Evolutionary conservation across 2,113 vertebrate genomes (phyloP).

Genomic region (Phycodurus eques): DNA sequence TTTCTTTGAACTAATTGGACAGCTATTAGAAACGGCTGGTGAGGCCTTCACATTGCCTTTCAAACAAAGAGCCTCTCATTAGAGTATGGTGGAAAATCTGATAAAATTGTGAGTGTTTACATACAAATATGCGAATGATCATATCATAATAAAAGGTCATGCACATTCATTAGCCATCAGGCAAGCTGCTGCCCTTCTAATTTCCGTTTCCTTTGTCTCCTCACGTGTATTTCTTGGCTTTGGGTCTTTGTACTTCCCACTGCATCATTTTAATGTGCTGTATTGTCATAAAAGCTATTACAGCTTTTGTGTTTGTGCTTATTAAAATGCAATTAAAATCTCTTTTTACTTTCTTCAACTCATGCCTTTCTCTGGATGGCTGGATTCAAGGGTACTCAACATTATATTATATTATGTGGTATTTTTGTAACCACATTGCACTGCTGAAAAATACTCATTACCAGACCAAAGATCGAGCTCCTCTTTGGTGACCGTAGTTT

Average conservation of each 20-base stretch:
- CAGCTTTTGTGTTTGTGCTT: background rate
- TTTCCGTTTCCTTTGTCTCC: constrained; percentile 1
- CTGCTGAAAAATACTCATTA: constrained; percentile 48
- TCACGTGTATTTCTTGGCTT: background rate
- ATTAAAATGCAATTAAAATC: background rate
- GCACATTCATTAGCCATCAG: constrained; percentile 35
- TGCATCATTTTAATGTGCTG: constrained; percentile 8
- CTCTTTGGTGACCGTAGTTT: constrained; percentile 26
- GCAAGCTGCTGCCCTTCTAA: constrained; percentile 11
- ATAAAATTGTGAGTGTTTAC: constrained; percentile 24
- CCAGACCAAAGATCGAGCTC: constrained; percentile 4
- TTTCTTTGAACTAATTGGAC: background rate
- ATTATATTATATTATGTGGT: constrained; percentile 52
- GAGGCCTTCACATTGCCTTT: background rate
- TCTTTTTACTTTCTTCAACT: background rate
- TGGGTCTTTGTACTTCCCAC: background rate
- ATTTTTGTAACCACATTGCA: constrained; percentile 62
- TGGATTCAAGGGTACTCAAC: constrained; percentile 31
- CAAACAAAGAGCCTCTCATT: background rate
- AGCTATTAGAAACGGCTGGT: background rate
- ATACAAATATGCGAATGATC: constrained; percentile 33
- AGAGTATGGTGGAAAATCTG: background rate
- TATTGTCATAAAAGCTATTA: constrained; percentile 3
- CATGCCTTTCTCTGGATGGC: constrained; percentile 10
- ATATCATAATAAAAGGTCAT: constrained; percentile 29